Evolutionary conservation across 2,888 invertebrate species (phyloP), one percentile per base, ranked within the genome.

Genomic region (Metalampra italica): DNA sequence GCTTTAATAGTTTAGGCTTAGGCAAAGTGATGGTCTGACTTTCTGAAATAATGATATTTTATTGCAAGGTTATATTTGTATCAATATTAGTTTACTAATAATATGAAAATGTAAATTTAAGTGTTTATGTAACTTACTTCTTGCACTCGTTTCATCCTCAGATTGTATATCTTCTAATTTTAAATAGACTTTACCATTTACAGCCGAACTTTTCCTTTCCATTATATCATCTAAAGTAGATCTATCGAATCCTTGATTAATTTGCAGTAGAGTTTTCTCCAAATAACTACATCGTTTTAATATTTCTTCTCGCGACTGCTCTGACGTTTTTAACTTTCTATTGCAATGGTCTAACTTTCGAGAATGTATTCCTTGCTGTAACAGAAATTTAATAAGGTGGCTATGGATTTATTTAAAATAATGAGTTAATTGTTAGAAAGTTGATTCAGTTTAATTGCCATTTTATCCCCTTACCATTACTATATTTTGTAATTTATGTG

Each of bases 201-300:
- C 54, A 8, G 50, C 52, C 15, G 50, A 52, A 41, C 53, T 58
- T 50, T 56, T 68, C 45, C 58, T 64, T 32, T 53, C 49, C 13
- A 55, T 15, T 22, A 56, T 53, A 14, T 56, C 53, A 29, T 56
- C 53, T 12, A 55, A 34, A 14, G 45, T 43, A 9, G 62, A 48
- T 52, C 71, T 72, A 50, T 73, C 73, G 53, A 82, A 78, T 2
- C 76, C 78, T 58, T 82, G 83, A 64, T 81, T 89, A 7, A 85
- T 54, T 22, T 80, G 60, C 13, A 87, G 56, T 38, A 88, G 60
- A 9, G 72, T 76, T 64, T 70, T 80, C 54, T 89, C 88, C 43
- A 89, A 61, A 43, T 64, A 39, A 62, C 74, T 75, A 50, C 78
- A 88, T 14, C 77, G 73, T 11, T 72, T 74, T 30, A 75, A 54